Conservation (phyloP, 2,113 vertebrate species). For the Dasyprocta punctata region DNA sequence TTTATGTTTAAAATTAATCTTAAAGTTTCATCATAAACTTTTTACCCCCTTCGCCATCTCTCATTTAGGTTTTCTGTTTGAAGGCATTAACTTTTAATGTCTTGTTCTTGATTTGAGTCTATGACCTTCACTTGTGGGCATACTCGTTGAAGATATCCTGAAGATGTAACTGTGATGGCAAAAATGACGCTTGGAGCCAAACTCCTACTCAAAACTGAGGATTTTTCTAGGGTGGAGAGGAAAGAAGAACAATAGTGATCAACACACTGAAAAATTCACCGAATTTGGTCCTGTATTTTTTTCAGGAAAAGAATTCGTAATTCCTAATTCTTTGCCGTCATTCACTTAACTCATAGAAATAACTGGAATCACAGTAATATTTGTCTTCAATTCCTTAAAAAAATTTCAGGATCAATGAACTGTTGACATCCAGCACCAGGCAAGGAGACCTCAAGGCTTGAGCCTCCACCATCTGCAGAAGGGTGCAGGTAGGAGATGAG, state of each 20-base stretch:
- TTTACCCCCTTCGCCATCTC: background rate
- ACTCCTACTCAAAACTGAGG: background rate
- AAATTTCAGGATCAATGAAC: background rate
- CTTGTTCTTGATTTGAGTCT: background rate
- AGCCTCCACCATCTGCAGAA: background rate
- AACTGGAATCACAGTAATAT: background rate
- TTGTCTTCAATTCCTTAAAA: conserved; percentile 27
- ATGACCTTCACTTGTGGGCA: background rate
- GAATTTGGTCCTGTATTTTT: background rate
- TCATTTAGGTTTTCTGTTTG: background rate
- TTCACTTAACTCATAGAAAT: background rate
- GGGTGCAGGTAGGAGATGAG: background rate
- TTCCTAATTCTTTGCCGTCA: conserved; percentile 1
- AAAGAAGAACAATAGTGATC: background rate
- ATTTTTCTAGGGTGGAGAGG: background rate
- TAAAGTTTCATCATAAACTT: background rate
- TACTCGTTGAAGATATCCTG: background rate
- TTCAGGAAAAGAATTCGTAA: background rate
- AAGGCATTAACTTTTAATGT: conserved; percentile 2
- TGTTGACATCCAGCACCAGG: too few relatives aligned
- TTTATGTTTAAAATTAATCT: conserved; percentile 34
- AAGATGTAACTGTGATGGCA: background rate
- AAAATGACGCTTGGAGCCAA: background rate
- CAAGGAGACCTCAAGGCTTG: too few relatives aligned
- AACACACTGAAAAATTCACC: background rate